Conservation (phyloP, 2,113 vertebrate genomes). For the Mobula birostris region DNA sequence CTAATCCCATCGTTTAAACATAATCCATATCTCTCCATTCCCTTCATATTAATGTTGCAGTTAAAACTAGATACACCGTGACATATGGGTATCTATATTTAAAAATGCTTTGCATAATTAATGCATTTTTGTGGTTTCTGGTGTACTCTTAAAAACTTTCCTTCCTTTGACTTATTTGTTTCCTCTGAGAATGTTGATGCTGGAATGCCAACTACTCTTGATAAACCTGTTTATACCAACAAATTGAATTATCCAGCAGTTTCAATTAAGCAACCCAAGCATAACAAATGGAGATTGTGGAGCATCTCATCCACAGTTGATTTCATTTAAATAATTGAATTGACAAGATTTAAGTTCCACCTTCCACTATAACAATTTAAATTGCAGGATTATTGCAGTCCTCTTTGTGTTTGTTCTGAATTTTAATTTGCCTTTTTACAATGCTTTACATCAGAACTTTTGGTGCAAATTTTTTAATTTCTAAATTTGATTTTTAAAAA, state of each 20-base stretch:
- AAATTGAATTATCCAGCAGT: neutral
- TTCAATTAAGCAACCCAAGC: neutral
- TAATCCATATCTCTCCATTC: too few relatives aligned
- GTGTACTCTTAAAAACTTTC: neutral
- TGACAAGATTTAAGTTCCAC: neutral
- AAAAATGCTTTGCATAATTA: neutral
- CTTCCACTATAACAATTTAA: neutral
- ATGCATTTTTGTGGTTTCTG: neutral
- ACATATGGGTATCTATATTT: neutral
- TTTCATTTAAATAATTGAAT: neutral
- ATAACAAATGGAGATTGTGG: neutral
- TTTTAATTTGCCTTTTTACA: neutral
- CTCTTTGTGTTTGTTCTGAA: neutral
- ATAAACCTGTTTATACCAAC: neutral
- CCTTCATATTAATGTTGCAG: too few relatives aligned
- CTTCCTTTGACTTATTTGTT: neutral
- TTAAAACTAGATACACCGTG: neutral
- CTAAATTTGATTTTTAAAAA: neutral
- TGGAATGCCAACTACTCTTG: neutral
- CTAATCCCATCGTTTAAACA: too few relatives aligned
- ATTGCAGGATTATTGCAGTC: neutral
- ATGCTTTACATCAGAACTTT: neutral
- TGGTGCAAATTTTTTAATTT: neutral
- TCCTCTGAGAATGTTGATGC: neutral
- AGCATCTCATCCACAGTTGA: neutral